Base-by-base conservation (phyloP, 2,888 invertebrate genomes). In the Micoletzkya japonica region DNA sequence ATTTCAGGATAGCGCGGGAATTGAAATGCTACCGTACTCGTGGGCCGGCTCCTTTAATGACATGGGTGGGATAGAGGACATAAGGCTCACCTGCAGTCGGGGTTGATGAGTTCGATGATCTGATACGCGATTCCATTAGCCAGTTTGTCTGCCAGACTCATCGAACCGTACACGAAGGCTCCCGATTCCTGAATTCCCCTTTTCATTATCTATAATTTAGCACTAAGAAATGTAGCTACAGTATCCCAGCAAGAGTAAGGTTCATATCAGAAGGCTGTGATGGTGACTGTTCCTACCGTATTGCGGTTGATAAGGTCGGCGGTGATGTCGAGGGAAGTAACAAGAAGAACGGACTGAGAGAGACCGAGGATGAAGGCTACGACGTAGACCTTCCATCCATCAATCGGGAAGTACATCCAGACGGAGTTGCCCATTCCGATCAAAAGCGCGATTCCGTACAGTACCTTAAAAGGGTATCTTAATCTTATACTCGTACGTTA, bases 81-180 rank as follows among this genome's bases (percentile, higher is more conserved):
- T n/a, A n/a, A n/a, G 64, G 76, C 82, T 78, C 66, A 82, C 82
- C 79, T 76, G 78, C 82, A 83, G 63, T 73, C 78, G 17, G 89
- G 89, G 78, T 89, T 93, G 90, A 91, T 89, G 86, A 91, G 89
- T 87, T 95, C 93, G 73, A 95, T 92, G 2, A 91, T 85, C 74
- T 93, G 90, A n/a, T 95, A 92, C 26, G 91, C 92, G 36, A 91
- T 87, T 1, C 95, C 95, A 74, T 94, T 94, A 50, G 93, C 91
- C 2, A 95, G 88, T 88, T 95, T 95, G 87, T 95, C 95, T 32
- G 92, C 90, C 86, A 95, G 94, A 72, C 94, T 94, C 87, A 95
- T 94, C 49, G 92, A 90, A 36, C 95, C 94, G 86, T 94, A 95
- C 56, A 95, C 92, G 77, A 93, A 91, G 2, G 93, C 95, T 66